phyloP scores from a whole-genome alignment of 2,113 vertebrate genomes.

The Bubo bubo region DNA sequence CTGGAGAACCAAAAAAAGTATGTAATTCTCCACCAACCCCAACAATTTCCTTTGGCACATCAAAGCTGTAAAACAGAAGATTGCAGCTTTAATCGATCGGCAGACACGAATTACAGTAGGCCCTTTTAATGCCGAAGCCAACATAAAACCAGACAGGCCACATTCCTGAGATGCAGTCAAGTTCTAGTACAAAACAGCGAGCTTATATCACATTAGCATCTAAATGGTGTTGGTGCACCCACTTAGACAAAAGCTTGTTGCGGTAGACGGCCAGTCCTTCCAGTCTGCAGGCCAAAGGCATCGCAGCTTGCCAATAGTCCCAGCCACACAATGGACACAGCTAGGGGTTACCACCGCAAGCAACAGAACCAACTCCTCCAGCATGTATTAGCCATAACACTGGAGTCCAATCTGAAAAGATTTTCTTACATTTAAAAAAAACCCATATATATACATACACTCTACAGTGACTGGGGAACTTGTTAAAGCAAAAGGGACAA shows the following conservation, averaged over 20 bases:
- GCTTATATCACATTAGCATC: constrained; percentile 33
- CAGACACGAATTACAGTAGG: not conserved
- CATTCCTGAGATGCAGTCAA: constrained; percentile 53
- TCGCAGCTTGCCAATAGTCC: not conserved
- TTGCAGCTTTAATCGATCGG: not conserved
- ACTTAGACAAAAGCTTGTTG: constrained; percentile 6
- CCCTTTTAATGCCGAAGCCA: constrained; percentile 5
- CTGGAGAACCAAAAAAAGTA: not conserved
- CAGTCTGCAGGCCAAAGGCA: not conserved
- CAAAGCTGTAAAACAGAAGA: not conserved
- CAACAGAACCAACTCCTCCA: not conserved
- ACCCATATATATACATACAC: too few species aligned
- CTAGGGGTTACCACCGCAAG: not conserved
- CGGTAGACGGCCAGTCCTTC: not conserved
- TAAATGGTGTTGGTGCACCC: not conserved
- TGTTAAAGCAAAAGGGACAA: not conserved
- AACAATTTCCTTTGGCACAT: not conserved
- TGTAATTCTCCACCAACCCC: not conserved
- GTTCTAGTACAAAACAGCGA: constrained; percentile 42
- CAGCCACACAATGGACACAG: not conserved
- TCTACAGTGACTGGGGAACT: not conserved
- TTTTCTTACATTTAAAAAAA: fast-evolving
- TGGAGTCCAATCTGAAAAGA: too few species aligned
- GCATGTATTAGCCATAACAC: fast-evolving
- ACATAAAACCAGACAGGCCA: constrained; percentile 39